A percentile compares a stretch with the other conserved stretches of the same genome.
Conservation (phyloP, 2,797 vertebrate species). For the Sebastes minor region DNA sequence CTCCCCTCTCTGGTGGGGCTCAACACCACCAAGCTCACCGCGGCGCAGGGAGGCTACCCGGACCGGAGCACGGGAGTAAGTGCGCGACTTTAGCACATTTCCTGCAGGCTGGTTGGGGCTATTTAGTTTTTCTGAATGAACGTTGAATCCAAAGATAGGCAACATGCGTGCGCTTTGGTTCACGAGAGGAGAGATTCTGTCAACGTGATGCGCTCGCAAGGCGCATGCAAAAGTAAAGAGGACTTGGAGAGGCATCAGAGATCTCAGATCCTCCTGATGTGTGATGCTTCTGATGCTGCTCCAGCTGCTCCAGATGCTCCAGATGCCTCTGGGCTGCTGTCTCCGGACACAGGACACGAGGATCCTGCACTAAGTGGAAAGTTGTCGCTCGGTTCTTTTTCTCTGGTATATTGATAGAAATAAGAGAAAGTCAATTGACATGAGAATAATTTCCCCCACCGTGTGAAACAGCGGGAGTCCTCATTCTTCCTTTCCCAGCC, state of each 20-base stretch:
- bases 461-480: constrained; percentile 4
- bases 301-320: background rate
- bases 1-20: constrained; percentile 94
- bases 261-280: background rate
- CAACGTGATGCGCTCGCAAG: background rate
- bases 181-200: background rate
- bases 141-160: background rate
- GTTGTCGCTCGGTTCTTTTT: constrained; percentile 3
- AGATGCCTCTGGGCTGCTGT: background rate
- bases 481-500: background rate
- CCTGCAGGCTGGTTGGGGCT: background rate
- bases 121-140: background rate
- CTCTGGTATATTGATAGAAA: background rate
- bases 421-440: background rate
- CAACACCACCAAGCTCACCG: constrained; percentile 93
- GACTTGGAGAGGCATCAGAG: constrained; percentile 37
- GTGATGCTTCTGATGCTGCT: constrained; percentile 21
- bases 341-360: background rate
- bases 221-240: constrained; percentile 13
- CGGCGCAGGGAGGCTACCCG: constrained; percentile 90
- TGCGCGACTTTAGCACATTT: constrained; percentile 55
- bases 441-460: background rate
- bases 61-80: constrained; percentile 97
- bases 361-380: constrained; percentile 26
- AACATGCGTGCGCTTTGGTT: background rate